phyloP scores from a whole-genome alignment of 2,797 vertebrate genomes.

The Sebastes goodei region DNA sequence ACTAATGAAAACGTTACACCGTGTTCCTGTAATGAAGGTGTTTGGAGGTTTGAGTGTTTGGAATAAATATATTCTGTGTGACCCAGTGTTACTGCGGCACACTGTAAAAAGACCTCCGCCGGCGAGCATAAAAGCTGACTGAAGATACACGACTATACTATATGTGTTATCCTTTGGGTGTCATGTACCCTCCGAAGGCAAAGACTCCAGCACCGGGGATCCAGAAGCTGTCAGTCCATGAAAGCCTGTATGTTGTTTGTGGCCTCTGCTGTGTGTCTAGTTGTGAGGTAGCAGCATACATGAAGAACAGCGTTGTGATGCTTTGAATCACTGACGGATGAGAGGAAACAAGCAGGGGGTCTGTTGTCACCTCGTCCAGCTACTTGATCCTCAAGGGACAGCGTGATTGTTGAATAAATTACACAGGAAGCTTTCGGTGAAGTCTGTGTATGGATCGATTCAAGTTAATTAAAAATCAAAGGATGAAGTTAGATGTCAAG shows the following conservation, averaged over 20 bases:
- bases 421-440: not conserved
- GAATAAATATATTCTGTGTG: slow-evolving; percentile 1
- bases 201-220: slow-evolving; percentile 19
- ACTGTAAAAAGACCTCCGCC: slow-evolving; percentile 6
- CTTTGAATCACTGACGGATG: slow-evolving; percentile 20
- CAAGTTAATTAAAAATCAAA: not conserved
- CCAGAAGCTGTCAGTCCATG: slow-evolving; percentile 24
- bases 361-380: slow-evolving; percentile 1
- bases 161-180: slow-evolving; percentile 37
- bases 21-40: not conserved
- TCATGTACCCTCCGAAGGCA: slow-evolving; percentile 21
- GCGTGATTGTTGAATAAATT: not conserved
- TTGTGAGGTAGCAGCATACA: slow-evolving; percentile 4
- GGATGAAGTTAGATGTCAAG: not conserved
- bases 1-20: no score
- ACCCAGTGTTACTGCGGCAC: not conserved
- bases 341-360: not conserved
- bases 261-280: slow-evolving; percentile 28
- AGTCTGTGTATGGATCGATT: not conserved
- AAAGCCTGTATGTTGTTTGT: slow-evolving; percentile 34
- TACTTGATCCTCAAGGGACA: not conserved
- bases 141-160: slow-evolving; percentile 12
- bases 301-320: not conserved
- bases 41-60: slow-evolving; percentile 9
- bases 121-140: slow-evolving; percentile 39